Percentiles rank a stretch among this genome's conserved stretches.
phyloP scores from a whole-genome alignment of 2,113 vertebrate species.

The Potamarius usumacintae region DNA sequence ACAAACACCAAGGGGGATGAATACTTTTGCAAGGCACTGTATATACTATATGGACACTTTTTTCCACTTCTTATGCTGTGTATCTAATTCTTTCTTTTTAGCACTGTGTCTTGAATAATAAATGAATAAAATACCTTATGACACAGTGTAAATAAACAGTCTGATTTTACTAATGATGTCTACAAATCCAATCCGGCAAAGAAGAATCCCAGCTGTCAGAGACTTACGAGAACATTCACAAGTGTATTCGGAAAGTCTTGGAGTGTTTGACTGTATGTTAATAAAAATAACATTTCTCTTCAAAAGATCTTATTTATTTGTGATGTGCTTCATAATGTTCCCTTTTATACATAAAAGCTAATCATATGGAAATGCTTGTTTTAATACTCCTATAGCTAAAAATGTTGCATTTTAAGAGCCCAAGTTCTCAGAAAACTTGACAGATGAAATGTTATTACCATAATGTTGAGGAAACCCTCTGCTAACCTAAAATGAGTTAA shows the following conservation, averaged over 20 bases:
- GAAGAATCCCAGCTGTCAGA: not conserved
- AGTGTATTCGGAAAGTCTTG: not conserved
- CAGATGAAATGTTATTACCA: not conserved
- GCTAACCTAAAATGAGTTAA: not conserved
- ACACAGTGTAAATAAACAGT: not conserved
- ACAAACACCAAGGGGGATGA: no score
- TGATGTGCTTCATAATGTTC: not conserved
- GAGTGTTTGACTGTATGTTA: not conserved
- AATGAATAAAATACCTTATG: not conserved
- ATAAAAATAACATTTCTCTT: not conserved
- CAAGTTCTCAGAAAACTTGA: not conserved
- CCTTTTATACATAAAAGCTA: not conserved
- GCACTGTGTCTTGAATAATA: not conserved
- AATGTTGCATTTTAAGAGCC: not conserved
- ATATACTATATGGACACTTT: not conserved
- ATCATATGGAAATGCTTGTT: not conserved
- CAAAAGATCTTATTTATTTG: not conserved
- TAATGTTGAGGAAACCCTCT: not conserved
- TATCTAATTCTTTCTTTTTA: not conserved
- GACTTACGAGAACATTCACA: not conserved
- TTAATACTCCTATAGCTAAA: not conserved
- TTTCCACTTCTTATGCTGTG: not conserved
- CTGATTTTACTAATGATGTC: conserved; percentile 3
- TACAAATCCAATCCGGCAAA: conserved; percentile 1
- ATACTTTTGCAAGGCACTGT: not conserved